phyloP scores from a whole-genome alignment of 2,888 invertebrate genomes.

The Cylloceria caligata region DNA sequence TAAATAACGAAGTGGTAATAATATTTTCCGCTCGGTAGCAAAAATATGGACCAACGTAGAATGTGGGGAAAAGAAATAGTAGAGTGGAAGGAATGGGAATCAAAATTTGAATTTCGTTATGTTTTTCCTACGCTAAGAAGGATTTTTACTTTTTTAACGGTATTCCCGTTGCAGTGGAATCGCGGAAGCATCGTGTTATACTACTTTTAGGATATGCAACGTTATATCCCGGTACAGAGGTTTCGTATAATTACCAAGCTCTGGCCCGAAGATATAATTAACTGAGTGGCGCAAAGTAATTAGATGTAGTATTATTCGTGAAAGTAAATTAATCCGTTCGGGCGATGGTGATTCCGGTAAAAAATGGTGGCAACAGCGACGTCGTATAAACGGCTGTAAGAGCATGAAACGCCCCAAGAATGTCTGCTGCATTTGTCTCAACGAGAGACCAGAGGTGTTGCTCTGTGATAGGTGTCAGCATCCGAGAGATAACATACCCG shows the following conservation, averaged over 20 bases:
- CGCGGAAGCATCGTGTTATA: slow-evolving; percentile 25
- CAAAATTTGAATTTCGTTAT: slow-evolving; percentile 6
- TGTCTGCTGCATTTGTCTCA: slow-evolving; percentile 51
- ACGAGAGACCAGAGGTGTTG: slow-evolving; percentile 33
- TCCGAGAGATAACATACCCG: slow-evolving; percentile 14
- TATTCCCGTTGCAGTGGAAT: not conserved
- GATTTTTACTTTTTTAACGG: not conserved
- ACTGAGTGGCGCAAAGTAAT: slow-evolving; percentile 33
- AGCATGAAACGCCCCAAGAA: slow-evolving; percentile 49
- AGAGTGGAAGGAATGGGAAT: not conserved
- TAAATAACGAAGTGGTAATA: slow-evolving; percentile 48
- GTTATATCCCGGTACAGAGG: slow-evolving; percentile 5
- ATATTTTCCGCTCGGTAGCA: slow-evolving; percentile 31
- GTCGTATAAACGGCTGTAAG: no score
- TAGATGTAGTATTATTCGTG: slow-evolving; percentile 48
- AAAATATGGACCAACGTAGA: slow-evolving; percentile 5
- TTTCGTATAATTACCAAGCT: slow-evolving; percentile 51
- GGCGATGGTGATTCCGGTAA: not conserved
- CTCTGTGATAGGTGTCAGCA: slow-evolving; percentile 15
- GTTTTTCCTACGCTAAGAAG: not conserved
- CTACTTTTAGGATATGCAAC: not conserved
- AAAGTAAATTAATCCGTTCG: slow-evolving; percentile 57
- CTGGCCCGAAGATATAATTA: slow-evolving; percentile 36
- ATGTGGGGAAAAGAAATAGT: not conserved
- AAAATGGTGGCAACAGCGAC: slow-evolving; percentile 14